phyloP scores from a whole-genome alignment of 2,888 invertebrate species.

The Fabriciana adippe region DNA sequence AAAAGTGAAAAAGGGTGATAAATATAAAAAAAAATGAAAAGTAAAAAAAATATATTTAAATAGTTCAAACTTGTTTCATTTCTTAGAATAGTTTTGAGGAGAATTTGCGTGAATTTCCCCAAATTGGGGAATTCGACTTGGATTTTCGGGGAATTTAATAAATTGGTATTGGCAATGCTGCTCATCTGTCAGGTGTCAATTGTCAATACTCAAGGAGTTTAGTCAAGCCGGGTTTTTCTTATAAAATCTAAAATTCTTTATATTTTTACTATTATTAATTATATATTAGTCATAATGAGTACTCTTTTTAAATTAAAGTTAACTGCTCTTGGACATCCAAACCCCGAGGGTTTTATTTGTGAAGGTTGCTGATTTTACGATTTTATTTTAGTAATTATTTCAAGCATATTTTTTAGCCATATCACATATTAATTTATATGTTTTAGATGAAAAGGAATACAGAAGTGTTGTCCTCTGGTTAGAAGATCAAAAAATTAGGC shows the following conservation, averaged over 20 bases:
- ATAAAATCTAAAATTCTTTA: background rate
- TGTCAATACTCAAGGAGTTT: background rate
- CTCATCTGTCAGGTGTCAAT: background rate
- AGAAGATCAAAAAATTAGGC: constrained; percentile 96
- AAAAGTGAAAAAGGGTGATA: too few species aligned
- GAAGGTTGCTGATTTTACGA: constrained; percentile 79
- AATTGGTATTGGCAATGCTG: too few species aligned
- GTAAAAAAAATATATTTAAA: too few species aligned
- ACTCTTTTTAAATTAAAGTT: constrained; percentile 90
- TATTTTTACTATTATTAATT: background rate
- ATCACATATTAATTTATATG: background rate
- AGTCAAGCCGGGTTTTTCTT: background rate
- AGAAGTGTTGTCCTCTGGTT: constrained; percentile 93
- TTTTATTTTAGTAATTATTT: background rate
- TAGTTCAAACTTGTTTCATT: too few species aligned
- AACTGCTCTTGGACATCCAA: constrained; percentile 89
- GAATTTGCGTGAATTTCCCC: too few species aligned
- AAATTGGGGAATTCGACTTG: too few species aligned
- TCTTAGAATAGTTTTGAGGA: too few species aligned
- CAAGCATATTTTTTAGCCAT: background rate
- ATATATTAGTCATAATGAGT: constrained; percentile 44
- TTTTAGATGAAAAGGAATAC: constrained; percentile 90
- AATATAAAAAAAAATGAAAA: too few species aligned
- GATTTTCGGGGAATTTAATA: too few species aligned
- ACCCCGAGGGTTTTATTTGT: constrained; percentile 86